These are phyloP conservation scores for Alaudala cheleensis DNA, from an alignment of 2,113 vertebrate genomes.

Conservation along the genomic window DNA sequence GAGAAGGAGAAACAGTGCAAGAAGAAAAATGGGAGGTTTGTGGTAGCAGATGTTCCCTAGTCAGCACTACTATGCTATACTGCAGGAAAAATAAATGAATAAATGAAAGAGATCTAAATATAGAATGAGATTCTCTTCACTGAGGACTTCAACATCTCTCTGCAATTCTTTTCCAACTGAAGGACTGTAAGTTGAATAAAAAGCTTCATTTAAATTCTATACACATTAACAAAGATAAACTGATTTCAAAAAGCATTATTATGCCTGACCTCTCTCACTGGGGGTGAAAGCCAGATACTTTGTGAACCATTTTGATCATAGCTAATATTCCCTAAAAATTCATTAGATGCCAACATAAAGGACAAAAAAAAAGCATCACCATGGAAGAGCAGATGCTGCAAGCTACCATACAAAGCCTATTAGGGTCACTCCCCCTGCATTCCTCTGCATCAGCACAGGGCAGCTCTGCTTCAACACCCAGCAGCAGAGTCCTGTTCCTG, in stretches of 20 bases:
- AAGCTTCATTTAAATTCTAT: conserved; percentile 25
- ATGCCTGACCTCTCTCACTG: not conserved
- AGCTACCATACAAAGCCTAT: not conserved
- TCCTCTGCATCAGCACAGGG: not conserved
- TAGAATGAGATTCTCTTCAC: conserved; percentile 2
- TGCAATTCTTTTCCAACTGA: not conserved
- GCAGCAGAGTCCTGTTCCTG: not conserved
- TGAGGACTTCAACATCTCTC: not conserved
- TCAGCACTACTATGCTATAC: not conserved
- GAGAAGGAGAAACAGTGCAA: not conserved
- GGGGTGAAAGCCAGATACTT: not conserved
- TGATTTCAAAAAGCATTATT: conserved; percentile 22
- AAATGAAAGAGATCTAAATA: conserved; percentile 30
- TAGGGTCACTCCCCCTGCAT: not conserved
- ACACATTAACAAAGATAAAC: conserved; percentile 12
- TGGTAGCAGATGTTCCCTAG: not conserved
- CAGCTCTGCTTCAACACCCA: not conserved
- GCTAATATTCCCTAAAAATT: conserved; percentile 19
- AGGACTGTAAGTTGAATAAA: not conserved
- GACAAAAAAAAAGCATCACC: conserved; percentile 1
- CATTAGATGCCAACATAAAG: not conserved
- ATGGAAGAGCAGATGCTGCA: not conserved
- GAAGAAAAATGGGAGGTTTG: not conserved
- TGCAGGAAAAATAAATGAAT: conserved; percentile 22
- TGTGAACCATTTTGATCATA: not conserved